These are phyloP conservation scores for Hephaestus fuliginosus DNA, from an alignment of 2,797 vertebrate genomes.

Conservation along the genomic window DNA sequence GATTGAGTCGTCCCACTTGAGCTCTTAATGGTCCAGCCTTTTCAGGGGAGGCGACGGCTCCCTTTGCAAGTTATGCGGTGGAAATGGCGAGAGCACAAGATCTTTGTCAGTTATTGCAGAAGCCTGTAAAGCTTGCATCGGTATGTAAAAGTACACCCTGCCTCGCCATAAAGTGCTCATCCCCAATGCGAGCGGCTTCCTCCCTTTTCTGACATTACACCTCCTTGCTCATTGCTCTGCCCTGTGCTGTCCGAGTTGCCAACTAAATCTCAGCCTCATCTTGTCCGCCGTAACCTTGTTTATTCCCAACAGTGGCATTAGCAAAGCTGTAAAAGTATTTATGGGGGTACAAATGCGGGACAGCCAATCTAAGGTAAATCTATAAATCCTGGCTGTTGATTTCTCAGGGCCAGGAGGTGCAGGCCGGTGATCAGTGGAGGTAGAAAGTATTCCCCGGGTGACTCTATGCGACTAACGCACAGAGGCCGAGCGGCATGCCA, in stretches of 20 bases:
- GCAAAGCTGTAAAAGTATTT: conserved; percentile 87
- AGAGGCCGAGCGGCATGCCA: conserved; percentile 81
- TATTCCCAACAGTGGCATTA: conserved; percentile 88
- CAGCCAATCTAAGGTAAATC: conserved; percentile 87
- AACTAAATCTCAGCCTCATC: conserved; percentile 84
- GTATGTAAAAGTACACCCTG: conserved; percentile 60
- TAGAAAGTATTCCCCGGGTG: conserved; percentile 82
- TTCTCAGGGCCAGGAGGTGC: conserved; percentile 85
- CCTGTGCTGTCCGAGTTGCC: conserved; percentile 70
- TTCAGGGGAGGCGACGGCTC: conserved; percentile 11
- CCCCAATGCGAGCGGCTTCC: conserved; percentile 34
- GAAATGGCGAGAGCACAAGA: conserved; percentile 14
- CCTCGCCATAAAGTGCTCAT: conserved; percentile 61
- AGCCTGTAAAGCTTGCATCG: conserved; percentile 42
- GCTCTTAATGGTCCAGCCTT: conserved; percentile 33
- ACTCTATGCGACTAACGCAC: conserved; percentile 79
- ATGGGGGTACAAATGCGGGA: conserved; percentile 83
- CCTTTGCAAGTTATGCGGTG: conserved; percentile 13
- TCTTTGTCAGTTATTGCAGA: conserved; percentile 38
- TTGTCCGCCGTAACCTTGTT: conserved; percentile 86
- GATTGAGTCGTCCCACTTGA: conserved; percentile 10
- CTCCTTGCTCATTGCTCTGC: conserved; percentile 66
- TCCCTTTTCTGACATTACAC: conserved; percentile 49
- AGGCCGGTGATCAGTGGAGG: conserved; percentile 83
- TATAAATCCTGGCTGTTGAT: conserved; percentile 86